Evolutionary conservation across 2,888 invertebrate species (phyloP), one percentile per base, ranked within the genome.

Genomic region (Rhagonycha fulva): DNA sequence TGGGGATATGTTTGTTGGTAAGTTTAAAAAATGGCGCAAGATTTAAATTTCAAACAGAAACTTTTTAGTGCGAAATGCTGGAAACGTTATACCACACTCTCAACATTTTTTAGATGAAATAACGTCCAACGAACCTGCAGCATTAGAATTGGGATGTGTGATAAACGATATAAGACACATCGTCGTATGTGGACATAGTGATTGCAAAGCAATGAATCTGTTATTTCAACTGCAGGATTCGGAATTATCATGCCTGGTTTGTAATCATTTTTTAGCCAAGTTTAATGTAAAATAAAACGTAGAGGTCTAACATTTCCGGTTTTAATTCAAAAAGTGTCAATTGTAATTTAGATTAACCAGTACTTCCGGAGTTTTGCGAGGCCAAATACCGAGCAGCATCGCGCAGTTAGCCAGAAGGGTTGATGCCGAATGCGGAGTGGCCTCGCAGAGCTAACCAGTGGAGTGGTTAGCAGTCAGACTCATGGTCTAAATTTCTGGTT

Each of bases 131-230:
- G 98, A 99, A 88, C 97, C 98, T 9, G 98, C 98, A 7, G 98
- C 98, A 4, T 88, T 99, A 81, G 98, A 99, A 88, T 90, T 99
- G 72, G 98, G 97, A 24, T 98, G 98, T 87, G 93, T 98, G 19
- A 91, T 96, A 62, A 97, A 98, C 85, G 93, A 96, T 82, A 96
- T 98, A 80, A 90, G 94, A 77, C 97, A 98, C 85, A 93, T 98
- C 62, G 95, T 98, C 79, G 97, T 99, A 3, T 98, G 98, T 86
- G 99, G 99, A 0, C 98, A 99, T 86, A 98, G 98, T 78, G 98
- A 99, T 86, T 99, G 99, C 87, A 98, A 98, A 91, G 98, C 98
- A 3, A 98, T 98, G 94, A 97, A 98, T 90, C 90, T 97, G 74
- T 89, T 98, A 2, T 95, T 96, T 86, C 92, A 94, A 83, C 88